Evolutionary conservation across 1,140 invertebrate species (phyloP).

Genomic region (Orchesella cincta): DNA sequence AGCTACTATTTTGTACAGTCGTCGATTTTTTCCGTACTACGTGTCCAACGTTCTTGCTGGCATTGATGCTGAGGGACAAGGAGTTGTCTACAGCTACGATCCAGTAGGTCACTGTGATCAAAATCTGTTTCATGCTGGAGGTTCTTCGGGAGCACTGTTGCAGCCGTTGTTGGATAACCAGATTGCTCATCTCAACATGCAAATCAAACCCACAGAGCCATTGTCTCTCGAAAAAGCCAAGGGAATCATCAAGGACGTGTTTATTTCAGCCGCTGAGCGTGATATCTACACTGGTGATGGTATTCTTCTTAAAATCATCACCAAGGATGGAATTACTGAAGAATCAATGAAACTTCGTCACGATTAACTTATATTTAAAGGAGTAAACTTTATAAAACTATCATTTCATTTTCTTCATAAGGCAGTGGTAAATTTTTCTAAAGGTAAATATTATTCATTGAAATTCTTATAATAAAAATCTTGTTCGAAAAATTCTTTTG

Average conservation of each 20-base stretch:
- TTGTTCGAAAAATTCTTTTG: too few species aligned
- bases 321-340: constrained; percentile 78
- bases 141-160: constrained; percentile 76
- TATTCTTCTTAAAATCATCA: constrained; percentile 85
- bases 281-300: constrained; percentile 96
- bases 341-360: constrained; percentile 71
- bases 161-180: constrained; percentile 87
- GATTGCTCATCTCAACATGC: constrained; percentile 85
- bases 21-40: constrained; percentile 98
- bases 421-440: background rate
- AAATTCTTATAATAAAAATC: too few species aligned
- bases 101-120: constrained; percentile 92
- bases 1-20: constrained; percentile 93
- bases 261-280: constrained; percentile 93
- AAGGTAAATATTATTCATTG: background rate
- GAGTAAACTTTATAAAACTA: background rate
- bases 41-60: constrained; percentile 93
- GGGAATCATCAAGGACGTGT: constrained; percentile 87
- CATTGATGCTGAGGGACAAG: constrained; percentile 81
- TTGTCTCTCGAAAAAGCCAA: constrained; percentile 79
- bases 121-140: constrained; percentile 76
- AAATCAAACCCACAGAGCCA: constrained; percentile 61
- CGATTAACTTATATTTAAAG: constrained; percentile 64
- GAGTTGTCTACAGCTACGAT: constrained; percentile 93
- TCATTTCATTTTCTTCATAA: constrained; percentile 11